Evolutionary conservation across 2,888 invertebrate genomes (phyloP).

Genomic region (Apamea anceps): DNA sequence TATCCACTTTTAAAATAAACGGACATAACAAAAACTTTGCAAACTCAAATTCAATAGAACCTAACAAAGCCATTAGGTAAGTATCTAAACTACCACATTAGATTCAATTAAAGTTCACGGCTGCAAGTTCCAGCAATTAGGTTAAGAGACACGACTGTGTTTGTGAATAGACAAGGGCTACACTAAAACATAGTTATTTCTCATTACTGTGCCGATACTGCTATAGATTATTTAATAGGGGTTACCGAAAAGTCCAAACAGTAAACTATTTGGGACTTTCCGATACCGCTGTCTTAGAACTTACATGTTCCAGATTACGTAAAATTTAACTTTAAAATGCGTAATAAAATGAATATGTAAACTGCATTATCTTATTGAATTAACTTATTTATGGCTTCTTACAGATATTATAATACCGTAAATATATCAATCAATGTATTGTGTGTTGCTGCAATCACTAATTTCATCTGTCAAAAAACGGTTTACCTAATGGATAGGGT

Average conservation of each 20-base stretch:
- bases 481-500: too few species aligned
- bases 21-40: background rate
- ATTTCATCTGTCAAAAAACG: too few species aligned
- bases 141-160: slow-evolving; percentile 30
- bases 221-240: slow-evolving; percentile 10
- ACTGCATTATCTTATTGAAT: too few species aligned
- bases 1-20: background rate
- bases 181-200: slow-evolving; percentile 36
- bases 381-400: too few species aligned
- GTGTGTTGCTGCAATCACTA: too few species aligned
- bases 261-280: background rate
- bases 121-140: slow-evolving; percentile 40
- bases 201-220: background rate
- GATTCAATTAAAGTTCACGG: slow-evolving; percentile 40
- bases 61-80: slow-evolving; percentile 8
- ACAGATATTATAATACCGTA: too few species aligned
- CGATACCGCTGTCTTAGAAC: background rate
- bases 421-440: too few species aligned
- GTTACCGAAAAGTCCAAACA: background rate
- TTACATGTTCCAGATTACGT: too few species aligned
- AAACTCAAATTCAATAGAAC: slow-evolving; percentile 2
- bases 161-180: slow-evolving; percentile 39
- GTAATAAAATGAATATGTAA: too few species aligned
- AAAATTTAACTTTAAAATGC: too few species aligned
- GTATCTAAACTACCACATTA: slow-evolving; percentile 23